Evolutionary conservation across 2,113 vertebrate species (phyloP).

Genomic region (Nannobrachium achirus): DNA sequence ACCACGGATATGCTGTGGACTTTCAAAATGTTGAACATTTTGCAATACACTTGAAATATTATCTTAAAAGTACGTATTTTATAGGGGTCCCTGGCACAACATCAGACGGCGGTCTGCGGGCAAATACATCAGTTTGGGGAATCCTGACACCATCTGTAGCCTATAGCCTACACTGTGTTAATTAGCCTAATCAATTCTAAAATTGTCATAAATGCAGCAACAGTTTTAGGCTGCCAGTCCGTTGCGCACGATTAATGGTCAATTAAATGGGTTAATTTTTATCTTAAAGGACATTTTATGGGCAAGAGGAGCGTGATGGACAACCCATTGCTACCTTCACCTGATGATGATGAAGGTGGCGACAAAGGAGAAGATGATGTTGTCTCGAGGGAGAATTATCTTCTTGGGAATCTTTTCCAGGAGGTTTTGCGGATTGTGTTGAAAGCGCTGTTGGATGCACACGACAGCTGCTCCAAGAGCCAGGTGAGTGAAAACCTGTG

Average conservation of each 20-base stretch:
- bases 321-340: slow-evolving; percentile 60
- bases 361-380: slow-evolving; percentile 9
- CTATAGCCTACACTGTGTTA: too few species aligned
- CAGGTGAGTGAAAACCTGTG: slow-evolving; percentile 79
- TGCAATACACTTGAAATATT: too few species aligned
- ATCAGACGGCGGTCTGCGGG: too few species aligned
- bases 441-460: slow-evolving; percentile 77
- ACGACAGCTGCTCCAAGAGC: slow-evolving; percentile 62
- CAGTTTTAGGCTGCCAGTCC: too few species aligned
- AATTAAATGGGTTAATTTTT: not conserved
- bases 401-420: slow-evolving; percentile 78
- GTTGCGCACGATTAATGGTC: not conserved
- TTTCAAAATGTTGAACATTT: too few species aligned
- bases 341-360: slow-evolving; percentile 47
- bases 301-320: slow-evolving; percentile 90
- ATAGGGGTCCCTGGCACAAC: too few species aligned
- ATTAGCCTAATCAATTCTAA: too few species aligned
- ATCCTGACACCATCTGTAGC: too few species aligned
- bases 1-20: too few species aligned
- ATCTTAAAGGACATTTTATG: slow-evolving; percentile 90
- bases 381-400: slow-evolving; percentile 62
- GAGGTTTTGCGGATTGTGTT: slow-evolving; percentile 82
- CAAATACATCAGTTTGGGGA: too few species aligned
- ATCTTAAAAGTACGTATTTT: too few species aligned
- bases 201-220: too few species aligned